phyloP scores from a whole-genome alignment of 2,113 vertebrate species.

The Ctenodactylus gundi region DNA sequence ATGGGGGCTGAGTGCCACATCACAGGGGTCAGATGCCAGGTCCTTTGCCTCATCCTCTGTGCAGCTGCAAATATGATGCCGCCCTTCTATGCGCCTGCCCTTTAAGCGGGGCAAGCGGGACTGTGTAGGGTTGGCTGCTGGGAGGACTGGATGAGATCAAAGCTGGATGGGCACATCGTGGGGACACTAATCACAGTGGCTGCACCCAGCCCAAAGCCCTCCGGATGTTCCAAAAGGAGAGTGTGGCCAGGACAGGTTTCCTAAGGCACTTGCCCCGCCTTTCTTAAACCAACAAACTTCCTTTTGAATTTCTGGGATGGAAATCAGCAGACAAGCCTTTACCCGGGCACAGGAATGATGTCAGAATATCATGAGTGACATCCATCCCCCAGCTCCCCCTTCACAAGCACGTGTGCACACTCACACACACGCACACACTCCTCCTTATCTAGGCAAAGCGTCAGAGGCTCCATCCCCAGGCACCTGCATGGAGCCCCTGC shows the following conservation, averaged over 20 bases:
- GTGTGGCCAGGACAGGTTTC: neutral
- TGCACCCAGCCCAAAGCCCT: neutral
- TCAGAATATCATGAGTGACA: neutral
- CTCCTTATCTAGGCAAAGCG: neutral
- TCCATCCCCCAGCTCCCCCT: neutral
- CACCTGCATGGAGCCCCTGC: constrained; percentile 39
- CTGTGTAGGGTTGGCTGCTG: neutral
- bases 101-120: neutral
- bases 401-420: neutral
- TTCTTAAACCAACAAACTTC: neutral
- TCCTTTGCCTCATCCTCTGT: neutral
- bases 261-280: neutral
- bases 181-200: neutral
- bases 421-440: neutral
- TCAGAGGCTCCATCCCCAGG: constrained; percentile 48
- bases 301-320: neutral
- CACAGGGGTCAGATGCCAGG: neutral
- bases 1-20: fast-evolving
- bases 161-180: fast-evolving
- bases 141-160: neutral
- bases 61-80: no score
- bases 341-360: fast-evolving
- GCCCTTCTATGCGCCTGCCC: neutral
- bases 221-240: neutral
- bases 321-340: neutral